phyloP scores from a whole-genome alignment of 2,888 invertebrate species.

The Epinotia demarniana region DNA sequence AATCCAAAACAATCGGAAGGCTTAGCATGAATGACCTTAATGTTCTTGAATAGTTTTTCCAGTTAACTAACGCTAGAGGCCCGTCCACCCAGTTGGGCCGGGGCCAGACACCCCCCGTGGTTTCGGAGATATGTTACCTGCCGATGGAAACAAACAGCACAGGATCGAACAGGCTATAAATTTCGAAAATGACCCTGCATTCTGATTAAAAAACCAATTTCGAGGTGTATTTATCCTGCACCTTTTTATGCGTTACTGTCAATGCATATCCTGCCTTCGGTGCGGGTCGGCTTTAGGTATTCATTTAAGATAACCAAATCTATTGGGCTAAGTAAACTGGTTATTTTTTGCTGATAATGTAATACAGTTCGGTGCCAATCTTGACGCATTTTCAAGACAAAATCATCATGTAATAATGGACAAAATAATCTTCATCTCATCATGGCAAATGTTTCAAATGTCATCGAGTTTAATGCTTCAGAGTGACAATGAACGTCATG shows the following conservation, averaged over 20 bases:
- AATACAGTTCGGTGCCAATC: not conserved
- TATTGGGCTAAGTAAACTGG: slow-evolving; percentile 4
- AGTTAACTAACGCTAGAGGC: slow-evolving; percentile 53
- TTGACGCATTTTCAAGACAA: not conserved
- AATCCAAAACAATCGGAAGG: not conserved
- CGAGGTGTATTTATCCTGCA: slow-evolving; percentile 54
- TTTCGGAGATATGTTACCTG: slow-evolving; percentile 74
- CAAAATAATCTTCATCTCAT: not conserved
- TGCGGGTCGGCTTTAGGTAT: slow-evolving; percentile 5
- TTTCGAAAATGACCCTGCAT: slow-evolving; percentile 72
- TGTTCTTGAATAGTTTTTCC: slow-evolving; percentile 42
- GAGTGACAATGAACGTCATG: too few species aligned
- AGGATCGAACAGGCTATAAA: slow-evolving; percentile 74
- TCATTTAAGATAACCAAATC: slow-evolving; percentile 20
- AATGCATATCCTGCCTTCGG: slow-evolving; percentile 38
- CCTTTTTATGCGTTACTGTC: slow-evolving; percentile 37
- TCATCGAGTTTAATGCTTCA: too few species aligned
- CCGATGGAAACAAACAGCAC: slow-evolving; percentile 77
- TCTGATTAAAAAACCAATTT: slow-evolving; percentile 79
- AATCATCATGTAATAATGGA: not conserved
- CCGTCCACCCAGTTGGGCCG: slow-evolving; percentile 62
- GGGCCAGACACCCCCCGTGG: slow-evolving; percentile 77
- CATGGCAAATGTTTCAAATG: not conserved
- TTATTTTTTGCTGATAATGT: not conserved
- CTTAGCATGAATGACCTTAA: slow-evolving; percentile 3